Conservation (phyloP, 2,888 invertebrate species). For the Oscheius sp. region DNA sequence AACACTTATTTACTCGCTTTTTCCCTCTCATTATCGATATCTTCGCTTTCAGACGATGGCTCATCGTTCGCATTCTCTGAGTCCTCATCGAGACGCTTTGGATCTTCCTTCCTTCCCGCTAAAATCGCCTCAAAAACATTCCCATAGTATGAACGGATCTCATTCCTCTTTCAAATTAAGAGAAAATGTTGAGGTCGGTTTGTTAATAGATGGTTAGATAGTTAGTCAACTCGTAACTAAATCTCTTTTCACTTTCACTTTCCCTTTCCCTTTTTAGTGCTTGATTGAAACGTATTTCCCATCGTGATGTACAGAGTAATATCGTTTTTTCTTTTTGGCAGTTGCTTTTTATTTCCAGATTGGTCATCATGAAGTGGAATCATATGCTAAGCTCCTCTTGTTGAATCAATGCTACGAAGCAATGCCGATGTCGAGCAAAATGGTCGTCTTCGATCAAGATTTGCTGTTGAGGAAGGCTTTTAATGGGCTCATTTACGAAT, state of each 20-base stretch:
- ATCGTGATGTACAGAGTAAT: not conserved
- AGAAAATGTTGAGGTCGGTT: not conserved
- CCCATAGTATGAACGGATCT: conserved; percentile 6
- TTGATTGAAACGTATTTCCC: too few species aligned
- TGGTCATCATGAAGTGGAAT: conserved; percentile 26
- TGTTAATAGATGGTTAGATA: not conserved
- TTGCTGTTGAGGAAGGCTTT: conserved; percentile 96
- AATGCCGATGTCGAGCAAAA: conserved; percentile 96
- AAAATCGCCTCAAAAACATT: not conserved
- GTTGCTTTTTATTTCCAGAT: conserved; percentile 13
- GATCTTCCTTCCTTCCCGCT: not conserved
- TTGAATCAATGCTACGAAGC: conserved; percentile 99
- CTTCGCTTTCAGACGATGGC: not conserved
- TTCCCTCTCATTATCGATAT: not conserved
- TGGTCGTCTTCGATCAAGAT: conserved; percentile 97
- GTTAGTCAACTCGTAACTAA: too few species aligned
- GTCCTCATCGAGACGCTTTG: not conserved
- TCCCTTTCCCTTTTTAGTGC: not conserved
- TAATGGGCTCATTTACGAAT: conserved; percentile 95
- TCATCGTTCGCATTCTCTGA: conserved; percentile 11
- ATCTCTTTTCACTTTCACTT: too few species aligned
- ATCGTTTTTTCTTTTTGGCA: not conserved
- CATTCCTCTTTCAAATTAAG: not conserved
- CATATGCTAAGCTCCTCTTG: conserved; percentile 81
- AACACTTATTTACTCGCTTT: too few species aligned